Conservation (phyloP, 1,140 invertebrate species). For the Drosophila tsacasi region DNA sequence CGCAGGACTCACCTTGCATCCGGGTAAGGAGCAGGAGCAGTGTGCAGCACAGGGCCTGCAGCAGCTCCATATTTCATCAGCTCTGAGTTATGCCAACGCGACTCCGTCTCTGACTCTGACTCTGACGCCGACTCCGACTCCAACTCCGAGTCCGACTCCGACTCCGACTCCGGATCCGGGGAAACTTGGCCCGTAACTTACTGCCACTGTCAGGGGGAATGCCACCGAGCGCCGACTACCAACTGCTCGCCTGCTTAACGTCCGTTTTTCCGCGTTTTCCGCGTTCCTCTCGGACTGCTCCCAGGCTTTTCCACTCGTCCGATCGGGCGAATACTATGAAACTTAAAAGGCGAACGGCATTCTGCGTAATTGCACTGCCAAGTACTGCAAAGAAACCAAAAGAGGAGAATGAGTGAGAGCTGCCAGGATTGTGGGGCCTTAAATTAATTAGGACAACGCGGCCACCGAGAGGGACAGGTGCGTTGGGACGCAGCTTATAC, state of each 20-base stretch:
- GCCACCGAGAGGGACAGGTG: conserved; percentile 1
- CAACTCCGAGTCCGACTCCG: conserved; percentile 2
- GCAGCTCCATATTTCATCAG: conserved; percentile 76
- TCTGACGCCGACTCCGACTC: neutral
- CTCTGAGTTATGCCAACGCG: conserved; percentile 52
- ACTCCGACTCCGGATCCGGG: conserved; percentile 20
- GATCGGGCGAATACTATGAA: conserved; percentile 30
- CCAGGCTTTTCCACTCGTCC: conserved; percentile 6
- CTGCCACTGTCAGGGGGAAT: conserved; percentile 47
- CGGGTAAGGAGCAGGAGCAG: conserved; percentile 72
- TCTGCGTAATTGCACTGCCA: conserved; percentile 62
- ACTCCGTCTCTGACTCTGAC: conserved; percentile 23
- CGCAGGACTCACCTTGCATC: conserved; percentile 73
- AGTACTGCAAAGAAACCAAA: conserved; percentile 48
- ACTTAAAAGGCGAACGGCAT: conserved; percentile 63
- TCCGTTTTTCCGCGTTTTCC: conserved; percentile 47
- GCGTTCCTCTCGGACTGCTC: conserved; percentile 3
- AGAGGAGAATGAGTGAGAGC: conserved; percentile 29
- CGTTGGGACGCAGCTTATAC: neutral
- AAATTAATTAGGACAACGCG: conserved; percentile 58
- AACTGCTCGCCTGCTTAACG: conserved; percentile 34
- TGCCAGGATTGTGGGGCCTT: conserved; percentile 21
- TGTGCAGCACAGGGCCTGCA: conserved; percentile 73
- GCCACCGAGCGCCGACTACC: neutral
- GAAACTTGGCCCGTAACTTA: conserved; percentile 58